These are phyloP conservation scores for Megathymus violae DNA, from an alignment of 1,140 invertebrate genomes.

Conservation along the genomic window DNA sequence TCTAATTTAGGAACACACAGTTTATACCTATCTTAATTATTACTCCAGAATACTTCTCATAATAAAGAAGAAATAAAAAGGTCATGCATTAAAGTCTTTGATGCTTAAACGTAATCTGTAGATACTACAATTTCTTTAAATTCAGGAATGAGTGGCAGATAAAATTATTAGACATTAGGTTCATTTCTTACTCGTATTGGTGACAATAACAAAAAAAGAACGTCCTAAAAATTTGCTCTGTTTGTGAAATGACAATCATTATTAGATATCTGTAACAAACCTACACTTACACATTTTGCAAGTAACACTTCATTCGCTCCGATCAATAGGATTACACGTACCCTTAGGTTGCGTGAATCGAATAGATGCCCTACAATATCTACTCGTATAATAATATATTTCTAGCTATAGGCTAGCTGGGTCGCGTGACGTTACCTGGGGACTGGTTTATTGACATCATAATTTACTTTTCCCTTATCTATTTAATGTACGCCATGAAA, in stretches of 20 bases:
- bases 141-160: too few species aligned
- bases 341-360: conserved; percentile 46
- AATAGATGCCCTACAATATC: conserved; percentile 42
- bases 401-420: conserved; percentile 22
- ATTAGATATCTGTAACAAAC: not conserved
- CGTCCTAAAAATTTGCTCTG: too few species aligned
- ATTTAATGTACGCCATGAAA: conserved; percentile 45
- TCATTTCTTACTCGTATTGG: too few species aligned
- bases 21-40: too few species aligned
- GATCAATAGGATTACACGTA: conserved; percentile 54
- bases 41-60: too few species aligned
- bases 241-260: not conserved
- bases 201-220: too few species aligned
- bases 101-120: too few species aligned
- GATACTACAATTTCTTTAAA: too few species aligned
- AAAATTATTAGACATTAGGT: too few species aligned
- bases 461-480: conserved; percentile 43
- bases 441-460: conserved; percentile 44
- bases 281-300: conserved; percentile 22
- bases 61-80: too few species aligned
- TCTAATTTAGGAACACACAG: too few species aligned
- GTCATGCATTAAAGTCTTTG: too few species aligned
- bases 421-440: conserved; percentile 46
- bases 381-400: conserved; percentile 26
- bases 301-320: conserved; percentile 21